Evolutionary conservation across 2,888 invertebrate species (phyloP).

Genomic region (Acrocyrtus sp.): DNA sequence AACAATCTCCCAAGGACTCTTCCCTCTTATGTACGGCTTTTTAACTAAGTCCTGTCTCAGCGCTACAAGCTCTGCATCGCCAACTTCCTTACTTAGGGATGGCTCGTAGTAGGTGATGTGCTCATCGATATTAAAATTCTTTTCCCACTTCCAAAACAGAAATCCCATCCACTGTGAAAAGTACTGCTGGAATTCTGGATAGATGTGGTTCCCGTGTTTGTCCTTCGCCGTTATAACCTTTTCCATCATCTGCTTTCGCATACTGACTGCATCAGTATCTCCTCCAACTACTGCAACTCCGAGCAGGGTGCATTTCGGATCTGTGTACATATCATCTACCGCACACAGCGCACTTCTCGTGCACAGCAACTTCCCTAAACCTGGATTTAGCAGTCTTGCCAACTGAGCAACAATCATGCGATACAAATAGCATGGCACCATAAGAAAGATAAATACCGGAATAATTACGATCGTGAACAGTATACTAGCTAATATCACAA

Average conservation of each 20-base stretch:
- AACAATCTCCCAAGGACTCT: constrained; percentile 53
- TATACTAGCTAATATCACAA: constrained; percentile 38
- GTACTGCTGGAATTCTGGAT: constrained; percentile 57
- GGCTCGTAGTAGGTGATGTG: constrained; percentile 46
- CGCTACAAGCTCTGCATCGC: constrained; percentile 40
- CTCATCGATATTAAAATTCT: constrained; percentile 49
- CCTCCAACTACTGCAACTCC: constrained; percentile 46
- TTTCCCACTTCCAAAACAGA: constrained; percentile 57
- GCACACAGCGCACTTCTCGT: constrained; percentile 51
- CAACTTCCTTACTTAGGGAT: constrained; percentile 25
- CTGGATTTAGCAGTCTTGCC: constrained; percentile 40
- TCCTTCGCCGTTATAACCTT: constrained; percentile 41
- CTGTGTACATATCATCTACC: constrained; percentile 49
- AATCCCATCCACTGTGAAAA: constrained; percentile 45
- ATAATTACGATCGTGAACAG: constrained; percentile 41
- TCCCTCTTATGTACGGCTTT: constrained; percentile 35
- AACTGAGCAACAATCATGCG: constrained; percentile 35
- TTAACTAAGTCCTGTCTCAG: constrained; percentile 40
- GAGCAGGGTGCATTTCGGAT: constrained; percentile 54
- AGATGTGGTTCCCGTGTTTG: constrained; percentile 39
- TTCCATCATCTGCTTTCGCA: constrained; percentile 34
- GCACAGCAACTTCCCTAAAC: constrained; percentile 48
- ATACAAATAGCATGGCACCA: constrained; percentile 51
- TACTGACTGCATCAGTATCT: constrained; percentile 33
- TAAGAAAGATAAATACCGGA: constrained; percentile 41